Conservation (phyloP, 2,888 invertebrate genomes). For the Caenorhabditis parvicauda region DNA sequence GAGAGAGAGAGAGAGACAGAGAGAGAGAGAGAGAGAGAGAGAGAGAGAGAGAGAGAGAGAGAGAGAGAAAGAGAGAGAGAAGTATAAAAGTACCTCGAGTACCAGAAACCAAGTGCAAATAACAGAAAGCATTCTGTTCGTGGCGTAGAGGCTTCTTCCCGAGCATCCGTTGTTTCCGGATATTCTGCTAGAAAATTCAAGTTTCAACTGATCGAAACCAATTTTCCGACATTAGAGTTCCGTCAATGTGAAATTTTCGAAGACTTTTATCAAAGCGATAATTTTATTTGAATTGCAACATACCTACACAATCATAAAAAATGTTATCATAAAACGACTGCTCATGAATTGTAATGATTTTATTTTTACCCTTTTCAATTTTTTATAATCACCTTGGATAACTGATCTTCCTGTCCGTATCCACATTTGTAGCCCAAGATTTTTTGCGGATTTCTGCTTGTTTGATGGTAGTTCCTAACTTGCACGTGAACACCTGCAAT, state of each 20-base stretch:
- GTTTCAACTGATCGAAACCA: no score
- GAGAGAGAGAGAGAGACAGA: no score
- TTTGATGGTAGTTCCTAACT: slow-evolving; percentile 82
- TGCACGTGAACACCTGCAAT: slow-evolving; percentile 73
- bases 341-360: no score
- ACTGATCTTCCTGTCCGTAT: not conserved
- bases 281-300: no score
- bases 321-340: no score
- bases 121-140: slow-evolving; percentile 48
- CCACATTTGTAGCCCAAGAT: slow-evolving; percentile 26
- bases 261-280: no score
- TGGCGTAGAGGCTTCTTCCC: slow-evolving; percentile 49
- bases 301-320: no score
- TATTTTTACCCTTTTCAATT: no score
- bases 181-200: not conserved
- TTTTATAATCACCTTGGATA: not conserved
- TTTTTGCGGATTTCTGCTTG: slow-evolving; percentile 73
- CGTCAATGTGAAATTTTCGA: no score
- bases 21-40: no score
- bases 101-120: slow-evolving; percentile 51
- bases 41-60: no score
- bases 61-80: no score
- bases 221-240: not conserved
- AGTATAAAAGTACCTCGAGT: slow-evolving; percentile 45
- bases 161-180: slow-evolving; percentile 11